Evolutionary conservation across 1,140 invertebrate genomes (phyloP).

Genomic region (Orussus abietinus): DNA sequence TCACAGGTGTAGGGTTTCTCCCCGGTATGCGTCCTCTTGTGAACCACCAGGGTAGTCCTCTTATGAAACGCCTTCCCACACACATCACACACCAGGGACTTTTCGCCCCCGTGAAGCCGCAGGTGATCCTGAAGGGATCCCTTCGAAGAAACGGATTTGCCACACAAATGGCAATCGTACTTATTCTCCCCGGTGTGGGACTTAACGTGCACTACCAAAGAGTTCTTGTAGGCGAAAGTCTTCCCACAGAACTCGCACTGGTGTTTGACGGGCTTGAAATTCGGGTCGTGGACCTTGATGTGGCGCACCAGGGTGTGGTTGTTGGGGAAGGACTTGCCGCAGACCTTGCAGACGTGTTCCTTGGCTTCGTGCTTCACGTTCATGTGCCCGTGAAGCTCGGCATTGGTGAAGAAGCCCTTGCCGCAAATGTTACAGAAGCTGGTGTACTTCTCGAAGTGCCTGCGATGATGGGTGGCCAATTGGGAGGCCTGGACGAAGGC

Average conservation of each 20-base stretch:
- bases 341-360: constrained; percentile 38
- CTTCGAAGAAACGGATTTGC: constrained; percentile 40
- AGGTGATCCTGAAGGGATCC: constrained; percentile 56
- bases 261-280: constrained; percentile 39
- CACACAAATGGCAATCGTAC: constrained; percentile 71
- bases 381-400: constrained; percentile 42
- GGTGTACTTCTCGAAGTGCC: constrained; percentile 45
- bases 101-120: constrained; percentile 57
- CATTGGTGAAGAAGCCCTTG: constrained; percentile 50
- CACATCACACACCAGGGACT: constrained; percentile 61
- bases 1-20: constrained; percentile 75
- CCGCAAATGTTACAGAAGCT: constrained; percentile 44
- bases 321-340: constrained; percentile 38
- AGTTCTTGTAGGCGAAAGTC: constrained; percentile 49
- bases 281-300: constrained; percentile 54
- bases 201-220: constrained; percentile 51
- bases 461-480: constrained; percentile 40
- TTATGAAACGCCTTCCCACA: constrained; percentile 72
- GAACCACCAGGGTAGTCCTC: constrained; percentile 63
- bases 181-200: constrained; percentile 69
- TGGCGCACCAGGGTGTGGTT: constrained; percentile 44
- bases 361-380: constrained; percentile 40
- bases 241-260: constrained; percentile 52
- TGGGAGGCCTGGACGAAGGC: constrained; percentile 45
- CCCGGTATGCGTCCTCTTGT: constrained; percentile 65